Percentiles rank a stretch among this genome's conserved stretches.
Evolutionary conservation across 2,797 vertebrate species (phyloP).

Genomic region (Buphagus erythrorhynchus): DNA sequence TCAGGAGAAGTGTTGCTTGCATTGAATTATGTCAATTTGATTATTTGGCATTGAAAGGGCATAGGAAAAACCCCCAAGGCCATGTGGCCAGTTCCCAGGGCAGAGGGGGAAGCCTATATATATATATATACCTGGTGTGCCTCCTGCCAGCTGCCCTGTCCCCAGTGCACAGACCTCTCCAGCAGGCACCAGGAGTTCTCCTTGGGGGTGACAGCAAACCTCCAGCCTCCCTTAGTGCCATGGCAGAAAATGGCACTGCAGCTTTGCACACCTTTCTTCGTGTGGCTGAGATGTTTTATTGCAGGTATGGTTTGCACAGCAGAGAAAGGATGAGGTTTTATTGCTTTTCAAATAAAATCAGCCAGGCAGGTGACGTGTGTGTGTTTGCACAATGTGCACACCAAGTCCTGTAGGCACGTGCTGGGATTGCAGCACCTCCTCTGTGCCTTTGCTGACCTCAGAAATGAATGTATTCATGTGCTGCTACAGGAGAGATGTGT

Average conservation of each 20-base stretch:
- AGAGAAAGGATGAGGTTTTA: background rate
- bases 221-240: background rate
- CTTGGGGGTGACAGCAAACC: background rate
- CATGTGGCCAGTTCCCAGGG: background rate
- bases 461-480: background rate
- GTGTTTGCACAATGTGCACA: background rate
- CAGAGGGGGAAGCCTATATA: background rate
- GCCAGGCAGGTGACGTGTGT: background rate
- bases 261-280: background rate
- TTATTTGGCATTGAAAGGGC: background rate
- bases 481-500: background rate
- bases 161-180: background rate
- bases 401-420: background rate
- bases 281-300: background rate
- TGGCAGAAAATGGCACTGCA: background rate
- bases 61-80: fast-evolving
- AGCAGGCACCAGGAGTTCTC: background rate
- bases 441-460: background rate
- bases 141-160: background rate
- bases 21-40: background rate
- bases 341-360: background rate
- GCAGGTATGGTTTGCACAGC: background rate
- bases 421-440: background rate
- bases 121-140: no score
- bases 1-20: background rate